Base-by-base conservation (phyloP, 2,797 vertebrate species). In the Distichodus sexfasciatus region DNA sequence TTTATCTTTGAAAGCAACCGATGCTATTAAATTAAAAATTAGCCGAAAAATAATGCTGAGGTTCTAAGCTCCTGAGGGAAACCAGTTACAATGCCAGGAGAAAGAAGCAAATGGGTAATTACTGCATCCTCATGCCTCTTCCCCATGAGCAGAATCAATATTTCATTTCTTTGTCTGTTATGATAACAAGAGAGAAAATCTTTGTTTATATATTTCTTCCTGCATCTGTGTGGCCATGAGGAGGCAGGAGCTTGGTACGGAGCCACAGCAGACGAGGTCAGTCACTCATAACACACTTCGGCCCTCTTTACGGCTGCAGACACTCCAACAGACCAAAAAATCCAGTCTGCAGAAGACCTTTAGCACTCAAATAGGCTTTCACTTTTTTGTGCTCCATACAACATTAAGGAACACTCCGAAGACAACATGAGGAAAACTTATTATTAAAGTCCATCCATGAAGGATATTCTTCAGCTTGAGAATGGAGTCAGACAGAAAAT, bases 111-210 rank as follows among this genome's bases (percentile, higher is more conserved):
- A 84, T 79, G 61, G 80, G 63, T 85, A 75, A 87, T 85, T 55
- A 83, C 73, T 73, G 76, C 80, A 72, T 76, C 75, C 71, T 72
- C 72, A 70, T 81, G 72, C 73, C 44, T 76, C 69, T 61, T 66
- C 36, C 63, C 71, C 69, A 69, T 79, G 78, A 75, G 50, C 19
- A 68, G 76, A 85, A 90, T 90, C 87, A 87, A 90, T 91, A 91
- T 88, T 89, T 90, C 78, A 90, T 90, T 89, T 87, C 82, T 88
- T 86, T 88, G 86, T 87, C 83, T 83, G 80, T 81, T 80, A 83
- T 86, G 81, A 87, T 89, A 86, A 87, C 79, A 66, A 83, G 81
- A 82, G 81, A 79, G 76, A 80, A 83, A 85, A 87, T 87, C 81
- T 84, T 80, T 84, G 72, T 75, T 75, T 74, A 79, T 81, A 82